Evolutionary conservation across 1,140 invertebrate species (phyloP).

Genomic region (Drosophila saltans): DNA sequence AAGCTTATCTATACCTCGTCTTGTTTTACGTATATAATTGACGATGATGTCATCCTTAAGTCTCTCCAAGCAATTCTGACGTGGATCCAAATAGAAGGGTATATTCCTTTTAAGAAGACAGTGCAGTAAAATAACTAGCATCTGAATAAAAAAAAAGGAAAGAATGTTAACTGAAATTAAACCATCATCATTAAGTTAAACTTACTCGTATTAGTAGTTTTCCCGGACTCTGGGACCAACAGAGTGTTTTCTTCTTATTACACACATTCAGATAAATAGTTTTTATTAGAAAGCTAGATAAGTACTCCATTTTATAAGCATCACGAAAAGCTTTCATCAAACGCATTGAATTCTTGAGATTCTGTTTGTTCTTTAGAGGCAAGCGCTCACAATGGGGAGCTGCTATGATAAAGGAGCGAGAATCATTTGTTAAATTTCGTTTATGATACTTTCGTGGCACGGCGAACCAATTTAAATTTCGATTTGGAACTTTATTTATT

Average conservation of each 20-base stretch:
- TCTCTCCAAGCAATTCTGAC: background rate
- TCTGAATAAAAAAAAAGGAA: background rate
- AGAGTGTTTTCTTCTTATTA: background rate
- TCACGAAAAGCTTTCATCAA: conserved; percentile 50
- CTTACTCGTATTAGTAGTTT: conserved; percentile 44
- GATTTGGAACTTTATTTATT: background rate
- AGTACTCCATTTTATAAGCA: conserved; percentile 34
- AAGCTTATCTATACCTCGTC: background rate
- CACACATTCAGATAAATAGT: conserved; percentile 33
- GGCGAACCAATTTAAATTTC: conserved; percentile 43
- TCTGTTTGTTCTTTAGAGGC: conserved; percentile 34
- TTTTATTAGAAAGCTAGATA: conserved; percentile 54
- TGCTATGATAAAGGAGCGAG: conserved; percentile 41
- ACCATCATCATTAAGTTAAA: background rate
- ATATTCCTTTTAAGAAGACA: background rate
- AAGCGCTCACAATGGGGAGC: conserved; percentile 54
- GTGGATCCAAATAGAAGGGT: background rate
- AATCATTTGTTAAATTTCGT: conserved; percentile 15
- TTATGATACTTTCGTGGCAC: conserved; percentile 31
- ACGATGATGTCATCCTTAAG: background rate
- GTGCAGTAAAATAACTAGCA: background rate
- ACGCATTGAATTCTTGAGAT: conserved; percentile 51
- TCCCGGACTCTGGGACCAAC: conserved; percentile 49
- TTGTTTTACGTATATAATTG: background rate
- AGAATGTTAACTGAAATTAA: background rate